phyloP scores from a whole-genome alignment of 2,888 invertebrate genomes.

The Prenolepis imparis region DNA sequence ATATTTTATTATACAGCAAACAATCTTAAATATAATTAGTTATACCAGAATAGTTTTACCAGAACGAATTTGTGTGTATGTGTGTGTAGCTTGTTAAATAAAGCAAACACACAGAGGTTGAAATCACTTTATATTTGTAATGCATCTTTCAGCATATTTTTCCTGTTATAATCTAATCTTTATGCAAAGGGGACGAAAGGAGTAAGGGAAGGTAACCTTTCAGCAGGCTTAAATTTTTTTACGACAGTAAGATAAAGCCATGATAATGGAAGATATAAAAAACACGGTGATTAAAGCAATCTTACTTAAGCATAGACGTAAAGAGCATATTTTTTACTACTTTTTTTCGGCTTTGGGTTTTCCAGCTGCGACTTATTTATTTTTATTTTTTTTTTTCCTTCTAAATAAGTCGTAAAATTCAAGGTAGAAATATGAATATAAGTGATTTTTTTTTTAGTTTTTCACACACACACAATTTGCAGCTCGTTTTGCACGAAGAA shows the following conservation, averaged over 20 bases:
- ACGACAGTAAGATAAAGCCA: background rate
- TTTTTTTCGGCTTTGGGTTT: background rate
- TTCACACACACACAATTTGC: no score
- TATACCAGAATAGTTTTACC: no score
- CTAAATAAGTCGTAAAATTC: conserved; percentile 1
- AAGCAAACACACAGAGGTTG: background rate
- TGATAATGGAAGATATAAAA: conserved; percentile 14
- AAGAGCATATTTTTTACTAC: background rate
- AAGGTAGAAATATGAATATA: background rate
- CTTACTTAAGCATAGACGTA: background rate
- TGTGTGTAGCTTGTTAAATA: background rate
- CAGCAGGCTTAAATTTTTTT: background rate
- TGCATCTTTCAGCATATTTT: background rate
- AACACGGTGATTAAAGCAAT: background rate
- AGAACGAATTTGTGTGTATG: no score
- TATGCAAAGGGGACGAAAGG: background rate
- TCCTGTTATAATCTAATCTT: conserved; percentile 26
- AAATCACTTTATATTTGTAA: no score
- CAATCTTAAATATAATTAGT: no score
- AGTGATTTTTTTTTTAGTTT: background rate
- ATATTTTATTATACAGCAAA: no score
- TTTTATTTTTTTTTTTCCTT: background rate
- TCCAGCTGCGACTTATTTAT: background rate
- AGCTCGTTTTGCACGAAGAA: background rate
- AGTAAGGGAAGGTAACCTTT: background rate